Conservation (phyloP, 2,888 invertebrate genomes). For the Endomychus coccineus region DNA sequence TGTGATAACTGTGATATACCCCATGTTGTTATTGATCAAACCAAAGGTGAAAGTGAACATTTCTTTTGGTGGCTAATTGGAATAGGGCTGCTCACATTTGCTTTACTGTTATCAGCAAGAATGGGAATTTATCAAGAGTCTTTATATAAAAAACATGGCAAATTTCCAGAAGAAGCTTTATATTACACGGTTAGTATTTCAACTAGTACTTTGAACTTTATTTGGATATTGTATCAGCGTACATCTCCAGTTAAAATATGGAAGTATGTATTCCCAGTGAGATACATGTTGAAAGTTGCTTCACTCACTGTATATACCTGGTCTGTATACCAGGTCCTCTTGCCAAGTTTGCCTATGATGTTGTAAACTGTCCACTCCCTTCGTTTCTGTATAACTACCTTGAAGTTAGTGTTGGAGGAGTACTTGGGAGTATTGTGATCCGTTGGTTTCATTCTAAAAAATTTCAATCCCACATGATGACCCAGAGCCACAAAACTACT, state of each 20-base stretch:
- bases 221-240: constrained; percentile 2
- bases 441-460: too few relatives aligned
- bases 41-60: constrained; percentile 48
- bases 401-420: too few relatives aligned
- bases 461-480: too few relatives aligned
- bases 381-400: too few relatives aligned
- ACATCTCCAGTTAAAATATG: too few relatives aligned
- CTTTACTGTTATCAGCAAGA: constrained; percentile 85
- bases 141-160: constrained; percentile 75
- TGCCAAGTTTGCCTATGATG: too few relatives aligned
- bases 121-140: constrained; percentile 92
- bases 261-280: too few relatives aligned
- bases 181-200: constrained; percentile 62
- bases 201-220: constrained; percentile 2
- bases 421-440: too few relatives aligned
- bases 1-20: constrained; percentile 38
- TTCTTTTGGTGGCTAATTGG: constrained; percentile 63
- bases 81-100: constrained; percentile 74
- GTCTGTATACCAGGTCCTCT: too few relatives aligned
- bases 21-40: constrained; percentile 42
- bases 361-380: too few relatives aligned
- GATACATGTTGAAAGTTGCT: constrained; percentile 10
- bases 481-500: too few relatives aligned
- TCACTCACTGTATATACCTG: too few relatives aligned
- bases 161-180: constrained; percentile 83